phyloP scores from a whole-genome alignment of 2,113 vertebrate species.

The Hydrochoerus hydrochaeris region DNA sequence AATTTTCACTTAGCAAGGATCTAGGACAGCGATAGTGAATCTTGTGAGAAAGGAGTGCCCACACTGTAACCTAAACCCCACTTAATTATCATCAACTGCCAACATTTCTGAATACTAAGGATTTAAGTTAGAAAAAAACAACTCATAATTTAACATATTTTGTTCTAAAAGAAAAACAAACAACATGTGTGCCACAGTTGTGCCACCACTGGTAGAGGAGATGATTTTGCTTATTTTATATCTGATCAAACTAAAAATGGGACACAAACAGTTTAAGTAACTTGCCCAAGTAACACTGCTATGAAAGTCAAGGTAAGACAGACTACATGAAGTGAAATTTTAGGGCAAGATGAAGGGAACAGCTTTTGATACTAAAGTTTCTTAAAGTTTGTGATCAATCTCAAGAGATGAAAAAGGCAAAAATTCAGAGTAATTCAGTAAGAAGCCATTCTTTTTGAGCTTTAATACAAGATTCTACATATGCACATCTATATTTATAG shows the following conservation, averaged over 20 bases:
- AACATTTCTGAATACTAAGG: not conserved
- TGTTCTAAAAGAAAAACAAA: not conserved
- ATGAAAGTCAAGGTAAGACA: not conserved
- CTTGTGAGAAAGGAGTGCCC: not conserved
- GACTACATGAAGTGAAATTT: not conserved
- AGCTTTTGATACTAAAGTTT: not conserved
- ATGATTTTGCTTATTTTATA: conserved; percentile 15
- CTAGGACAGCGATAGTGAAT: not conserved
- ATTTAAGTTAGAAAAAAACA: not conserved
- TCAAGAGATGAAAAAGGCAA: not conserved
- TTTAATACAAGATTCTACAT: not conserved
- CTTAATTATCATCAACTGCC: not conserved
- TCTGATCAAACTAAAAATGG: not conserved
- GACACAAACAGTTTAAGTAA: not conserved
- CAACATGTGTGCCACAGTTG: not conserved
- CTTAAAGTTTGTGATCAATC: not conserved
- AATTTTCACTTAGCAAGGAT: not conserved
- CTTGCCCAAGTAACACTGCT: not conserved
- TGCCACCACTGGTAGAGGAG: not conserved
- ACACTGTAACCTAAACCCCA: not conserved
- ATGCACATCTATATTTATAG: not conserved
- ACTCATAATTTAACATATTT: not conserved
- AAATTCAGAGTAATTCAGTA: not conserved
- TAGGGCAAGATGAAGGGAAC: not conserved
- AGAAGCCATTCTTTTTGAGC: not conserved